Evolutionary conservation across 2,113 vertebrate species (phyloP).

Genomic region (Chaetodon trifascialis): DNA sequence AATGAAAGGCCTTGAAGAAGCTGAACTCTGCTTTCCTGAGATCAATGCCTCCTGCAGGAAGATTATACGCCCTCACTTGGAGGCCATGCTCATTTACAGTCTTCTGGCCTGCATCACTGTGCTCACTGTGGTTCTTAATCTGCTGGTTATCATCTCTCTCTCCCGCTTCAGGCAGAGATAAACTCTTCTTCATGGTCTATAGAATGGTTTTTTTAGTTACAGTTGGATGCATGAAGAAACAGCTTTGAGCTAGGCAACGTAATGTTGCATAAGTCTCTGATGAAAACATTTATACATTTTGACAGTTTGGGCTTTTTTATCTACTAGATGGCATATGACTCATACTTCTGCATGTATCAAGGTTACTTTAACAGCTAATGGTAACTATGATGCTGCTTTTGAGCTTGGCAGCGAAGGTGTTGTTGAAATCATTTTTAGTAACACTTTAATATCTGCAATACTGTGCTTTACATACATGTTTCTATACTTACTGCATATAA

Average conservation of each 20-base stretch:
- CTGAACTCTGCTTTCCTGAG: slow-evolving; percentile 48
- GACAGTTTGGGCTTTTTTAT: not conserved
- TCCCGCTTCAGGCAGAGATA: slow-evolving; percentile 32
- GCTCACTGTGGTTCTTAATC: slow-evolving; percentile 39
- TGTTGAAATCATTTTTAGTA: no score
- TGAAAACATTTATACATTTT: not conserved
- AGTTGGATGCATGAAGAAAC: no score
- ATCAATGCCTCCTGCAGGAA: slow-evolving; percentile 56
- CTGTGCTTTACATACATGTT: not conserved
- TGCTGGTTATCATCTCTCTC: slow-evolving; percentile 56
- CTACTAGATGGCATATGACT: no score
- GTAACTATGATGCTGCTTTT: no score
- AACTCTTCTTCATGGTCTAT: not conserved
- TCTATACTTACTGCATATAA: not conserved
- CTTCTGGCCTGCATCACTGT: slow-evolving; percentile 1
- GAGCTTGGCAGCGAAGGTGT: no score
- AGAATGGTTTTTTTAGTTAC: not conserved
- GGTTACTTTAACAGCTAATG: no score
- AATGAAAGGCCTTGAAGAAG: not conserved
- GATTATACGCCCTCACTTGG: accelerated
- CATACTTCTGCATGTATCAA: no score
- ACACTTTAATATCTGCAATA: no score
- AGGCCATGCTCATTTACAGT: not conserved
- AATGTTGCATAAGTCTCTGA: not conserved
- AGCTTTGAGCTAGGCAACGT: no score